phyloP scores from a whole-genome alignment of 2,113 vertebrate genomes.

The Cardinalis cardinalis region DNA sequence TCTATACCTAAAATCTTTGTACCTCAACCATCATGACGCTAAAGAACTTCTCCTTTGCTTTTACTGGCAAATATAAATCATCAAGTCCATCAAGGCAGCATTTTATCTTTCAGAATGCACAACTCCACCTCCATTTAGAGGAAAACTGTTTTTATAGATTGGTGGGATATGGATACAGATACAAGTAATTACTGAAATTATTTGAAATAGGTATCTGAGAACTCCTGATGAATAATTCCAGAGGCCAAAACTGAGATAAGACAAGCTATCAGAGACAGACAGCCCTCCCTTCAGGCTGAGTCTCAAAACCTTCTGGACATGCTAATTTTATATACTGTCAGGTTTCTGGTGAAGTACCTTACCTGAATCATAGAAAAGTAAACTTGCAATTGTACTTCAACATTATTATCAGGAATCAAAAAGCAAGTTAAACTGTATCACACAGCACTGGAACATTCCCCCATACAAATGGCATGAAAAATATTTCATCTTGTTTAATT shows the following conservation, averaged over 20 bases:
- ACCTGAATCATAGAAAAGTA: neutral
- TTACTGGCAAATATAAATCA: neutral
- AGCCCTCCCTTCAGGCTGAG: neutral
- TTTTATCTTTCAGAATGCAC: neutral
- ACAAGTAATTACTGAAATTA: neutral
- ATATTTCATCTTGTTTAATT: neutral
- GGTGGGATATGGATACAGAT: slow-evolving; percentile 55
- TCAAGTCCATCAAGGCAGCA: neutral
- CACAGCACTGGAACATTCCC: neutral
- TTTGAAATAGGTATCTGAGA: neutral
- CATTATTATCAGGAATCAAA: neutral
- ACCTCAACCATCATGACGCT: neutral
- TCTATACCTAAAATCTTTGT: neutral
- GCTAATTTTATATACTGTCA: neutral
- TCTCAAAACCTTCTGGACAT: neutral
- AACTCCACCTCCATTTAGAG: neutral
- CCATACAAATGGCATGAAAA: neutral
- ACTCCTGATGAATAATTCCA: neutral
- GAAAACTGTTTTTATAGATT: slow-evolving; percentile 15
- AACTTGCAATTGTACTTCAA: neutral
- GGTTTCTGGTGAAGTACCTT: neutral
- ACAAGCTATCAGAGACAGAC: neutral
- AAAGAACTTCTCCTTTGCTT: neutral
- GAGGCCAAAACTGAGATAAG: neutral
- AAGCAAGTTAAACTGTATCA: neutral